Evolutionary conservation across 2,888 invertebrate species (phyloP), one percentile per base, ranked within the genome.

Genomic region (Bugulina stolonifera): DNA sequence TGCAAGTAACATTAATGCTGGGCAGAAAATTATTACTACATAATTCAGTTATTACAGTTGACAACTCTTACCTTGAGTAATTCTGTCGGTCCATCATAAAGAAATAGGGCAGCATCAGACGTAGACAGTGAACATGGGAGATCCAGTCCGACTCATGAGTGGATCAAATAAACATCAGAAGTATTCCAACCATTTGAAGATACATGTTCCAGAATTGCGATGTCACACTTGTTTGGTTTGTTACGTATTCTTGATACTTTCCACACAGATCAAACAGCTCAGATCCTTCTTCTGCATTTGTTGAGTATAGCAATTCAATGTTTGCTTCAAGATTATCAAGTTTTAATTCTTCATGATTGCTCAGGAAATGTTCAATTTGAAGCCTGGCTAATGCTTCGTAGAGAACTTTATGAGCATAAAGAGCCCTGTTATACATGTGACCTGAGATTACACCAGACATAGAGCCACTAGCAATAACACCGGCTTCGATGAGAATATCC

Each of bases 401-500:
- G 2, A 73, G 34, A 14, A 73, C 1, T 35, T 73, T 73, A 57
- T 74, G 73, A 23, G 23, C 27, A 18, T 43, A 27, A 22, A 74
- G 54, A 32, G 35, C n/a, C 54, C 73, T 27, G 58, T 74, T 74
- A 34, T 74, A 74, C 23, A 71, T 73, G 23, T 70, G 29, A 14
- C 73, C 74, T 25, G 34, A 27, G 18, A 74, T 25, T 1, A 74
- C 74, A 43, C 69, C 69, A 73, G 64, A 35, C 23, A 74, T 35
- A 3, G 73, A 73, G 23, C 73, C 74, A 14, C n/a, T 18, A 0
- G 72, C 74, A 18, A 70, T 23, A 18, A 69, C 32, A 10, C 54
- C 55, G 64, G 72, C 35, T 54, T 74, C 74, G 2, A 74, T 52
- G 54, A 72, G 18, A 0, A 74, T 34, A 73, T 74, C 74, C 27